Percentiles rank a stretch among this genome's conserved stretches.
Evolutionary conservation across 2,797 vertebrate genomes (phyloP).

Genomic region (Acestrorhynchus altus): DNA sequence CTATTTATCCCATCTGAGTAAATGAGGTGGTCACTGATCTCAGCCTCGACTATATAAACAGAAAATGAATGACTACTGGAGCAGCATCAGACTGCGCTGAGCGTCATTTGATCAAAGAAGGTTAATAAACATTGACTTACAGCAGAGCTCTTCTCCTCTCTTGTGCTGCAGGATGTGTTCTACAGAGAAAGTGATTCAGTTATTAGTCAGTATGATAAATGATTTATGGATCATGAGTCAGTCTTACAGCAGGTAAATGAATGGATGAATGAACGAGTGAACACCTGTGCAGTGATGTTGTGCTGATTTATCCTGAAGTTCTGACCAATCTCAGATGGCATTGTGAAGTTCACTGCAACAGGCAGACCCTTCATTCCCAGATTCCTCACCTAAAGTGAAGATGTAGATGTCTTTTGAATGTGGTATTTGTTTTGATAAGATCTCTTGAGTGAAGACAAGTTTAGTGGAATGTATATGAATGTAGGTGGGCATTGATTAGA

Average conservation of each 20-base stretch:
- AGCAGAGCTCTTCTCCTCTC: neutral
- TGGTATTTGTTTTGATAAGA: too few relatives aligned
- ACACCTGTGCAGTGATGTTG: slow-evolving; percentile 2
- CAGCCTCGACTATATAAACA: too few relatives aligned
- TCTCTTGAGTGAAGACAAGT: too few relatives aligned
- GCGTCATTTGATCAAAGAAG: neutral
- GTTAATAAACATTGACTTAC: neutral
- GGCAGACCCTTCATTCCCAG: slow-evolving; percentile 65
- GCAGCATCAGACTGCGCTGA: too few relatives aligned
- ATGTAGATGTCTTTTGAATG: too few relatives aligned
- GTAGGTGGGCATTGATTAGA: neutral
- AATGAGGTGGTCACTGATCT: too few relatives aligned
- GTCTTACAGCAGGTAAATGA: neutral
- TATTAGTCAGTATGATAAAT: neutral
- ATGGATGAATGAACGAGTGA: neutral
- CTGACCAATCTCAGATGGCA: slow-evolving; percentile 64
- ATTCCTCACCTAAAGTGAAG: slow-evolving; percentile 69
- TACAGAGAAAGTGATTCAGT: neutral
- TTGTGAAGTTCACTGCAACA: slow-evolving; percentile 60
- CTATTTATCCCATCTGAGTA: too few relatives aligned
- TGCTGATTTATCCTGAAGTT: slow-evolving; percentile 62
- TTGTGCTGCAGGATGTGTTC: neutral
- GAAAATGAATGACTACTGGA: too few relatives aligned
- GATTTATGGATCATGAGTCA: neutral
- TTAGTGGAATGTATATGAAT: neutral